Evolutionary conservation across 1,140 invertebrate species (phyloP), one percentile per base, ranked within the genome.

Genomic region (Drosophila mojavensis): DNA sequence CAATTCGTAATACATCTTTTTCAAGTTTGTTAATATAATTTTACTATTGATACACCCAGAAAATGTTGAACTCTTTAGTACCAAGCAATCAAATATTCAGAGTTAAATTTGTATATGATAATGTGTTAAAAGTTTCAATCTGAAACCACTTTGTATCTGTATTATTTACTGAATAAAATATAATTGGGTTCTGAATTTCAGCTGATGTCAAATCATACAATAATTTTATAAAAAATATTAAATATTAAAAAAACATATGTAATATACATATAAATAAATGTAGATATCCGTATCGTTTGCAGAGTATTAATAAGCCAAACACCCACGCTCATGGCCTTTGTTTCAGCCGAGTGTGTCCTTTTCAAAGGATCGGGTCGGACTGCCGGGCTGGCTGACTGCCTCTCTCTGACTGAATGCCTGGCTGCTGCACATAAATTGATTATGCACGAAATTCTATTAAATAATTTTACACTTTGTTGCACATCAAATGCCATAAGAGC

Each of bases 391-490:
- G 0, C 28, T 51, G 62, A 50, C 64, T 74, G 50, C 54, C 60
- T 66, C 6, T 33, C 60, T 66, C 33, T 33, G 36, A 39, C 36
- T 71, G 48, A 75, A 70, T 75, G 75, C 67, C 69, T 74, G 72
- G 62, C 53, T 78, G 79, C 69, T 91, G 86, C 88, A 90, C 83
- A 91, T 91, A 83, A 91, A 90, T 89, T 90, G 86, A 90, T 90
- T 90, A 90, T 90, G 81, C 85, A 85, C 85, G 64, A 90, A 90
- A 90, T 90, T 90, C 79, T 86, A 91, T 85, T 81, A 80, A 85
- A 88, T 80, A 81, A 91, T 91, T 91, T 89, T 85, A 82, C 89
- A 91, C 83, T 91, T 91, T 89, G 89, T 82, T 91, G 89, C 88
- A 88, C 88, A 91, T 81, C 84, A 81, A 80, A 88, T 81, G 80